Evolutionary conservation across 2,113 vertebrate genomes (phyloP).

Genomic region (Chunga burmeisteri): DNA sequence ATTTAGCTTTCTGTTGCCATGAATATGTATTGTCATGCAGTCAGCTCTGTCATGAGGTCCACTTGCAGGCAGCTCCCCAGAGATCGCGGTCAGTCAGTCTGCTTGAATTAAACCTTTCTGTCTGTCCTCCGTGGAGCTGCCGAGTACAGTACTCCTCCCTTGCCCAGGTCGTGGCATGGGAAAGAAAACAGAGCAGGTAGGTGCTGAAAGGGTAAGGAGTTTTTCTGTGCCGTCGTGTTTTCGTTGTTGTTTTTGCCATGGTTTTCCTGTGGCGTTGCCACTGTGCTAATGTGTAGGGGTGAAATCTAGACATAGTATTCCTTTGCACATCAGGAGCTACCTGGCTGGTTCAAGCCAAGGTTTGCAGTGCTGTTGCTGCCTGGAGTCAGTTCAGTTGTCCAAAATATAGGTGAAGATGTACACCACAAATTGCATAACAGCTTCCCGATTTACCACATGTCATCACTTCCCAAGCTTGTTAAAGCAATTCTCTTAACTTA

Average conservation of each 20-base stretch:
- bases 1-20: not conserved
- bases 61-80: not conserved
- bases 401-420: fast-evolving
- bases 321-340: not conserved
- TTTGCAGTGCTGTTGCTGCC: not conserved
- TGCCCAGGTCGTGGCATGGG: too few species aligned
- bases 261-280: not conserved
- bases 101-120: not conserved
- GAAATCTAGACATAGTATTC: not conserved
- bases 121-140: not conserved
- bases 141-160: not conserved
- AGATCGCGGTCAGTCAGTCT: fast-evolving
- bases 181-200: not conserved
- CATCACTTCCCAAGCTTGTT: not conserved
- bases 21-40: not conserved
- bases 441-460: not conserved
- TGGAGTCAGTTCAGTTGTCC: not conserved
- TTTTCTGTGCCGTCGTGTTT: not conserved
- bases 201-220: not conserved
- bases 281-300: not conserved
- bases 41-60: not conserved
- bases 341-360: fast-evolving
- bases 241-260: fast-evolving
- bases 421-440: not conserved
- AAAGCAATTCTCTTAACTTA: not conserved